Evolutionary conservation across 1,140 invertebrate genomes (phyloP).

Genomic region (Drosophila baimaii): DNA sequence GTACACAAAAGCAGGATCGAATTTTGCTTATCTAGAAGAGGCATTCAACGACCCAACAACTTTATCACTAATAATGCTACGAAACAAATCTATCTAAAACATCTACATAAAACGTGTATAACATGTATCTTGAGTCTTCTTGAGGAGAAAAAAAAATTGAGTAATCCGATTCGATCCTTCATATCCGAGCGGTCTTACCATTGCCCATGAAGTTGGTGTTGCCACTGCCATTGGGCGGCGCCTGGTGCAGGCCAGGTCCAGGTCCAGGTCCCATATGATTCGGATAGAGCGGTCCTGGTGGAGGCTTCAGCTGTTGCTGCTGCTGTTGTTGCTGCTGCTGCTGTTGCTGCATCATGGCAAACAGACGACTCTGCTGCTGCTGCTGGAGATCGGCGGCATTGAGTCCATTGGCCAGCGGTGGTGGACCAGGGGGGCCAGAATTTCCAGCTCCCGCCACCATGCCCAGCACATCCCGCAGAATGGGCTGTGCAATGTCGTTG

Average conservation of each 20-base stretch:
- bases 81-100: slow-evolving; percentile 1
- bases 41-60: not conserved
- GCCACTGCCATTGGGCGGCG: slow-evolving; percentile 34
- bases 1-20: not conserved
- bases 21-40: not conserved
- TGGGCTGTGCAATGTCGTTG: slow-evolving; percentile 81
- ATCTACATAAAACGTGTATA: not conserved
- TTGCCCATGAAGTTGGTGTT: slow-evolving; percentile 69
- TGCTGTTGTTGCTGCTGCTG: slow-evolving; percentile 57
- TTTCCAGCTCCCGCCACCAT: slow-evolving; percentile 62
- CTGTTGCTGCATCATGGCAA: slow-evolving; percentile 70
- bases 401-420: slow-evolving; percentile 56
- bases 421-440: slow-evolving; percentile 34
- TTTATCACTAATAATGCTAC: slow-evolving; percentile 14
- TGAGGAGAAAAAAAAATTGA: not conserved
- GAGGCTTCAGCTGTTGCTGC: slow-evolving; percentile 43
- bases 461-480: slow-evolving; percentile 75
- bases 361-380: slow-evolving; percentile 64
- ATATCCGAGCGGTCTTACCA: slow-evolving; percentile 49
- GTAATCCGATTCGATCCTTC: not conserved
- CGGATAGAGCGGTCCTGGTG: slow-evolving; percentile 47
- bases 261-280: slow-evolving; percentile 46
- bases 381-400: slow-evolving; percentile 60
- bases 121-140: not conserved
- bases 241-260: slow-evolving; percentile 41